A percentile compares a stretch with the other conserved stretches of the same genome.
Conservation (phyloP, 2,113 vertebrate genomes). For the Columbina picui region DNA sequence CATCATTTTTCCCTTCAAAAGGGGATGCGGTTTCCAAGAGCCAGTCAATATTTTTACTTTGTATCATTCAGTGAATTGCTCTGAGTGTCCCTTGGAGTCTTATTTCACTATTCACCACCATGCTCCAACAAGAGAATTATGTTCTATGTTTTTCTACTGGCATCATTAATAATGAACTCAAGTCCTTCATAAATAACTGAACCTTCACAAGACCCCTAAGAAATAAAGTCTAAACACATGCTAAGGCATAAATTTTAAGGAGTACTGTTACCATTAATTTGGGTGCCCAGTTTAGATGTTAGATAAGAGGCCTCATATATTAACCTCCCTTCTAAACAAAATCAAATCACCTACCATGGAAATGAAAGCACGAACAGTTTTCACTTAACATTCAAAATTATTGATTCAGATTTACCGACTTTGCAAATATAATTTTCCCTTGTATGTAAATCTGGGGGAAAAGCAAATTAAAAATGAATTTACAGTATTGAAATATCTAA, state of each 20-base stretch:
- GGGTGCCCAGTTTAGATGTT: neutral
- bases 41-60: neutral
- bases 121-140: neutral
- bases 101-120: neutral
- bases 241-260: neutral
- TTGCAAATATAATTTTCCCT: neutral
- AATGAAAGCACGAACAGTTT: neutral
- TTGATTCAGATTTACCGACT: neutral
- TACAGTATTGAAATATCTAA: neutral
- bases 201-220: neutral
- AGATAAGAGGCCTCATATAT: neutral
- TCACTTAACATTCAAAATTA: neutral
- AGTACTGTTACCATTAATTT: neutral
- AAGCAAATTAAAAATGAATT: neutral
- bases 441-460: fast-evolving
- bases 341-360: neutral
- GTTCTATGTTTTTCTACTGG: neutral
- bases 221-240: neutral
- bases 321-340: neutral
- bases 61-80: neutral
- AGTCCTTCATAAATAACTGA: neutral
- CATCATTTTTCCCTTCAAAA: neutral
- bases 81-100: neutral
- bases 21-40: neutral
- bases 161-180: neutral